A percentile compares a stretch with the other conserved stretches of the same genome.
These are phyloP conservation scores for Cliona cf. orientalis DNA, from an alignment of 37 sponge, comb jelly and placozoan species.

Conservation along the genomic window DNA sequence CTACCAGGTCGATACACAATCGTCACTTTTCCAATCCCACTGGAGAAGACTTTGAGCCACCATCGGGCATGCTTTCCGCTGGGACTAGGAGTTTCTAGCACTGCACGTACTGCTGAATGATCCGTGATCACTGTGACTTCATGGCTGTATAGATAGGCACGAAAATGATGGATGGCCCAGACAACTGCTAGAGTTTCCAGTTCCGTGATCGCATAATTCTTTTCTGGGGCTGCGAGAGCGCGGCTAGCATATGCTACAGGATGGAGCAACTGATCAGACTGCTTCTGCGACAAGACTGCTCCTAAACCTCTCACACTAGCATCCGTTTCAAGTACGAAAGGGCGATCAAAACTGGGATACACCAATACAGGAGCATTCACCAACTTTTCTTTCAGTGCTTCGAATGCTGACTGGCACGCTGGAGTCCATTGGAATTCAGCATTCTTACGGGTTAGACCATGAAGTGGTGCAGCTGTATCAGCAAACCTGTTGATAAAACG, in stretches of 20 bases:
- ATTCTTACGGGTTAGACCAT: conserved; percentile 18
- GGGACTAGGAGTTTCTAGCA: conserved; percentile 40
- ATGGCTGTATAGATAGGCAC: conserved; percentile 8
- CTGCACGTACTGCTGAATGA: conserved; percentile 64
- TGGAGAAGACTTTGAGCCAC: conserved; percentile 46
- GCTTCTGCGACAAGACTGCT: conserved; percentile 13
- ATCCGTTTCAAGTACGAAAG: conserved; percentile 7
- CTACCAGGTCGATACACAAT: conserved; percentile 32
- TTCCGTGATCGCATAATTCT: conserved; percentile 19
- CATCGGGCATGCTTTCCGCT: conserved; percentile 63
- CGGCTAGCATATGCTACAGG: conserved; percentile 34
- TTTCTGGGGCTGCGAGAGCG: conserved; percentile 12
- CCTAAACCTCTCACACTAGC: conserved; percentile 6
- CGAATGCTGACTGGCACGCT: conserved; percentile 34
- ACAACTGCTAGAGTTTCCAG: conserved; percentile 42
- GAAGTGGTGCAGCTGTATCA: conserved; percentile 21
- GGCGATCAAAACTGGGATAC: conserved; percentile 19
- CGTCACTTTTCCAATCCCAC: conserved; percentile 10
- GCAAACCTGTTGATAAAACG: conserved; percentile 20
- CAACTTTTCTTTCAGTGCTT: background rate
- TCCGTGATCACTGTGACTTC: conserved; percentile 22
- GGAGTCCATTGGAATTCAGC: conserved; percentile 6
- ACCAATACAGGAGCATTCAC: conserved; percentile 4
- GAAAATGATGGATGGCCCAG: conserved; percentile 15
- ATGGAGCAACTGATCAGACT: background rate